Evolutionary conservation across 2,113 vertebrate genomes (phyloP), one percentile per base, ranked within the genome.

Genomic region (Pygoscelis antarcticus): DNA sequence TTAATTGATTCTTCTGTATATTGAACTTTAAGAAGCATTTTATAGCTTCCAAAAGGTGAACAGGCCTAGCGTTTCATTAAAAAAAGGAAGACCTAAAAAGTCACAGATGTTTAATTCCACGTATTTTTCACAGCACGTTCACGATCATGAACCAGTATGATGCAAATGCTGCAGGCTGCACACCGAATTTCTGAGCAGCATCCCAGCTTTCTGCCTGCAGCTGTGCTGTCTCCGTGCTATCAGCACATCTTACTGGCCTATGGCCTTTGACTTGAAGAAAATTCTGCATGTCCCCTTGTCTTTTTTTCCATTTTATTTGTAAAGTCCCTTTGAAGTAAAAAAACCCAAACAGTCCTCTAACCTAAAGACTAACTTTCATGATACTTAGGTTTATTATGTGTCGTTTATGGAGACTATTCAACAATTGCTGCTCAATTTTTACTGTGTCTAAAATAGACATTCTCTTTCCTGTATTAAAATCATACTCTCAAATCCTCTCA

Each of bases 391-490:
- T 93, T 90, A 86, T 96, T 89, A 66, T 3, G 5, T 93, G 62
- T 42, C 2, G 11, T 83, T 95, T 92, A 49, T 89, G 60, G 38
- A 81, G 55, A 61, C 54, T 81, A 32, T 78, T 92, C 85, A 86
- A 90, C 42, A 74, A 70, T 47, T 87, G 20, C 42, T 78, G 54
- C n/a, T 90, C 64, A 32, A 47, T 70, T 92, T 97, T 89, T 77
- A 75, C 17, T 66, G 55, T 68, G 49, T 90, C 60, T 95, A 40
- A 89, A 96, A 57, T 51, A 95, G 72, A 64, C 1, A 84, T 83
- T 94, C 52, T 75, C 18, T 92, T 96, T 93, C 77, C 90, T 93
- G 69, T 52, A 68, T 84, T 84, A 91, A 82, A 96, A 84, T 64
- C 25, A 64, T 42, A 42, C 18, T 90, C 51, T 75, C 38, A 79